Conservation (phyloP, 2,888 invertebrate genomes). For the Steinernema hermaphroditum region DNA sequence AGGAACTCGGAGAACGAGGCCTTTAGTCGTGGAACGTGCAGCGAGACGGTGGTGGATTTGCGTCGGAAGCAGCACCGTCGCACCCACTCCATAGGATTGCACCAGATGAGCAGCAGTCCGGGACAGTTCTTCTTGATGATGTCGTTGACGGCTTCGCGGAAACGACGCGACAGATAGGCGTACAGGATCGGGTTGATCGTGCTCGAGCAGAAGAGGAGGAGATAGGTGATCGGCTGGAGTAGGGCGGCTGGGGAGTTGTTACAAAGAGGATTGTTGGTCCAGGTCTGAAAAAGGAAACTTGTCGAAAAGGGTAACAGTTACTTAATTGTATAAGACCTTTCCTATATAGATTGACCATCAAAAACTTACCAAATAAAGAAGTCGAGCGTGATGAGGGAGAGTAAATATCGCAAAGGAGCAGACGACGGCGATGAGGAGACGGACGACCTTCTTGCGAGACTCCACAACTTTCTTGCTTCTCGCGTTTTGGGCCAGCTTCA, state of each 20-base stretch:
- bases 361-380: conserved; percentile 49
- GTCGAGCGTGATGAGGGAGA: conserved; percentile 82
- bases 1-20: conserved; percentile 18
- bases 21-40: not conserved
- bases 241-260: conserved; percentile 50
- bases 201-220: conserved; percentile 57
- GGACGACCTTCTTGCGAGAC: conserved; percentile 70
- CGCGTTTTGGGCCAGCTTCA: conserved; percentile 80
- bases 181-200: conserved; percentile 63
- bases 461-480: conserved; percentile 38
- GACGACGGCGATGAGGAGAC: conserved; percentile 85
- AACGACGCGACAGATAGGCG: conserved; percentile 61
- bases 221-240: conserved; percentile 58
- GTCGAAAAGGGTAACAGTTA: not conserved
- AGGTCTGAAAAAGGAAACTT: conserved; percentile 48
- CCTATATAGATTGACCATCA: not conserved
- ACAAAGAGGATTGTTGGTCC: conserved; percentile 46
- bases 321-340: not conserved
- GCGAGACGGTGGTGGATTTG: not conserved
- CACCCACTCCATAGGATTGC: not conserved
- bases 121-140: conserved; percentile 43
- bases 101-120: not conserved
- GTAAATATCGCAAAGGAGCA: conserved; percentile 86
- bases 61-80: not conserved
- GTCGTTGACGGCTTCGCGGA: conserved; percentile 58